These are phyloP conservation scores for Amitus sp. DNA, from an alignment of 2,888 invertebrate genomes.

Conservation along the genomic window DNA sequence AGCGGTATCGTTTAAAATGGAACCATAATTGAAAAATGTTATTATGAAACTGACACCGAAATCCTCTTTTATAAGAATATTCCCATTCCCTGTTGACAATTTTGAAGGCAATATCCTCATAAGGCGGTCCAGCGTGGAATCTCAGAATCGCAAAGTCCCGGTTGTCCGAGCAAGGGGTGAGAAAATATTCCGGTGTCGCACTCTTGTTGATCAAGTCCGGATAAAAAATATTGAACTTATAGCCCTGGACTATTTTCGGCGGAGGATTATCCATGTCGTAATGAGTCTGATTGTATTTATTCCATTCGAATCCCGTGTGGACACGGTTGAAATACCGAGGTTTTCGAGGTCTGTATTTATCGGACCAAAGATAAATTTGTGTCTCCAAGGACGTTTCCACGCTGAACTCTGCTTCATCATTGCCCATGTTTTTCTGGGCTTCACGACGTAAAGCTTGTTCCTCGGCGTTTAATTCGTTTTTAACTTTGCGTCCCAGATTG, in stretches of 20 bases:
- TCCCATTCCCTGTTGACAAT: conserved; percentile 99
- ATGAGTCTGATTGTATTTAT: conserved; percentile 99
- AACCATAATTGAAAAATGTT: conserved; percentile 99
- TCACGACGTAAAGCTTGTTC: conserved; percentile 76
- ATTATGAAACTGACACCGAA: conserved; percentile 99
- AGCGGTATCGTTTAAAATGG: conserved; percentile 98
- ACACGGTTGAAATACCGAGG: conserved; percentile 98
- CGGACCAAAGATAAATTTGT: conserved; percentile 94
- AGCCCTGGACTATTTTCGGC: conserved; percentile 99
- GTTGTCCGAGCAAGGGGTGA: conserved; percentile 93
- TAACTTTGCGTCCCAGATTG: conserved; percentile 71
- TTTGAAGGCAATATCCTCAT: conserved; percentile 99
- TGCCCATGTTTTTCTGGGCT: conserved; percentile 85
- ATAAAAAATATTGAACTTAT: conserved; percentile 99
- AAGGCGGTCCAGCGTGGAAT: conserved; percentile 98
- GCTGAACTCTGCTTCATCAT: conserved; percentile 91
- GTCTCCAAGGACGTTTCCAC: conserved; percentile 88
- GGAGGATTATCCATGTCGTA: conserved; percentile 99
- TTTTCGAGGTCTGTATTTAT: conserved; percentile 97
- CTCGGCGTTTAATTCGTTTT: conserved; percentile 69
- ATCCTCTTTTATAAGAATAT: conserved; percentile 97
- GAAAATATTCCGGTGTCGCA: conserved; percentile 91
- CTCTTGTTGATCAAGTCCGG: conserved; percentile 97
- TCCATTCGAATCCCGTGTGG: conserved; percentile 99
- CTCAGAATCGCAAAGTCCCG: conserved; percentile 93